Evolutionary conservation across 2,797 vertebrate genomes (phyloP), one percentile per base, ranked within the genome.

Genomic region (Podarcis lilfordi): DNA sequence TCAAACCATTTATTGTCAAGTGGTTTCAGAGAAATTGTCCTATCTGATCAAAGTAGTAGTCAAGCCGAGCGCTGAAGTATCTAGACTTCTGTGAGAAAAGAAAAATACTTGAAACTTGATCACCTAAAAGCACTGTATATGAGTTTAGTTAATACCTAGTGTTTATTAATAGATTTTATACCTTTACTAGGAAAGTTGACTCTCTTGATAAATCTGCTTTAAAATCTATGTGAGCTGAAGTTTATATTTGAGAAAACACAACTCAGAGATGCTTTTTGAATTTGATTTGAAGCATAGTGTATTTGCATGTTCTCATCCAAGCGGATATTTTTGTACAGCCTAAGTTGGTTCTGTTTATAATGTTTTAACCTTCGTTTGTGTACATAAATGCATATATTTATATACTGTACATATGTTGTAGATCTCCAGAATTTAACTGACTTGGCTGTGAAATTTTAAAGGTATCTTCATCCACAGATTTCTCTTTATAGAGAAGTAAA

Each of bases 251-350:
- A 92, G 93, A 95, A 89, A 92, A 90, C 82, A 86, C 85, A 94
- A 88, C 76, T 92, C 91, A 95, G 93, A 92, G 71, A 84, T 87
- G 84, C 94, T 94, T 97, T 96, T 91, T 95, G 95, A 94, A 92
- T 90, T 88, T 96, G 96, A 86, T 80, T 93, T 90, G 94, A 88
- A 91, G 92, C 90, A 86, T 93, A 86, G 76, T 78, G 32, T 89
- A 90, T 93, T 95, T 96, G 97, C 97, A 97, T 97, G 97, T 91
- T 89, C 91, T 92, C 91, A 89, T 89, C 91, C 82, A 95, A 95
- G 91, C 94, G 92, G 93, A 95, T 97, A 97, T 97, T 97, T 97
- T 97, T 97, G 90, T 97, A 97, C 94, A 89, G 80, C 93, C 90
- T 95, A 94, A 95, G 94, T 95, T 95, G 95, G 94, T 91, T 79